Conservation (phyloP, 2,888 invertebrate genomes). For the Plagodis dolabraria region DNA sequence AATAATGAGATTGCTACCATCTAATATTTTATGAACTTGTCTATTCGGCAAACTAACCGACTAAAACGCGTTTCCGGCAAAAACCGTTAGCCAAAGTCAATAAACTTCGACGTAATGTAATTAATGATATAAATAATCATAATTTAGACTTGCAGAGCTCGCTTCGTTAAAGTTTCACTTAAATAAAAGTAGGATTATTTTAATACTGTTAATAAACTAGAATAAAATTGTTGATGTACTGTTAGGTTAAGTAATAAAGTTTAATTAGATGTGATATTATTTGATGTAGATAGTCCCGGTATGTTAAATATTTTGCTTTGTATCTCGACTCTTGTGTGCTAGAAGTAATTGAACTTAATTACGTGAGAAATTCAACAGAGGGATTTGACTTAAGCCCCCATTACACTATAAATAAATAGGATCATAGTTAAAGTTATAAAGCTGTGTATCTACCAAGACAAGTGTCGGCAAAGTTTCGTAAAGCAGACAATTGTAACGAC, state of each 20-base stretch:
- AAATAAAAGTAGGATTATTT: conserved; percentile 20
- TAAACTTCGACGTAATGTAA: conserved; percentile 49
- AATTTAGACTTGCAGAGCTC: conserved; percentile 39
- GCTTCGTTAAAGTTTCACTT: conserved; percentile 25
- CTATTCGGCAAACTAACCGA: conserved; percentile 31
- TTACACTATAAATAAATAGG: too few relatives aligned
- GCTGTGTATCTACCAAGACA: too few relatives aligned
- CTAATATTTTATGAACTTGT: conserved; percentile 52
- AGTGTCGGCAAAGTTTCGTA: too few relatives aligned
- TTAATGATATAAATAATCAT: conserved; percentile 53
- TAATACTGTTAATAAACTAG: conserved; percentile 11
- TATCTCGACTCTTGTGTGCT: neutral
- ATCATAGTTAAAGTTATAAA: too few relatives aligned
- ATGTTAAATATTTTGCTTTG: conserved; percentile 12
- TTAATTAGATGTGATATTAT: conserved; percentile 20
- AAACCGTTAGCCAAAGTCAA: conserved; percentile 55
- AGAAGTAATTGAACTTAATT: neutral
- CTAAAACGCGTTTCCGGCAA: conserved; percentile 59
- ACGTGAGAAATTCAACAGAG: neutral
- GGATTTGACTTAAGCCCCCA: neutral
- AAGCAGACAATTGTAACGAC: too few relatives aligned
- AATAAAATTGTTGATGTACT: conserved; percentile 10
- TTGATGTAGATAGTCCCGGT: conserved; percentile 9
- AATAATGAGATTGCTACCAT: conserved; percentile 61
- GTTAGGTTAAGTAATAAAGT: conserved; percentile 18